phyloP scores from a whole-genome alignment of 1,140 invertebrate species.

The Drosophila bocqueti region DNA sequence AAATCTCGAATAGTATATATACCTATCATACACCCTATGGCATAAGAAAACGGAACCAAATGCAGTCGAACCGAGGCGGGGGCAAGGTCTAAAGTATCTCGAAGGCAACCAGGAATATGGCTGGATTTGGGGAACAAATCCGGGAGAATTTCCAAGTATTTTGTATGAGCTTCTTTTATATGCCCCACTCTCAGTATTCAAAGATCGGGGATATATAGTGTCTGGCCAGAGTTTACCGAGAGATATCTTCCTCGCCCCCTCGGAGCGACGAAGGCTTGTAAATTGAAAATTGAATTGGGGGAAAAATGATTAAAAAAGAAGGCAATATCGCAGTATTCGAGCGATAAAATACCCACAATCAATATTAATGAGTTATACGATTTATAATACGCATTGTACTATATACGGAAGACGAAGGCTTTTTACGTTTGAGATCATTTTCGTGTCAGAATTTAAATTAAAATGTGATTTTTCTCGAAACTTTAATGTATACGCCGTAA shows the following conservation, averaged over 20 bases:
- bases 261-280: slow-evolving; percentile 55
- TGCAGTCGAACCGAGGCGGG: slow-evolving; percentile 23
- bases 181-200: slow-evolving; percentile 1
- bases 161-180: slow-evolving; percentile 45
- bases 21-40: slow-evolving; percentile 43
- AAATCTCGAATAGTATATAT: slow-evolving; percentile 46
- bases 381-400: slow-evolving; percentile 43
- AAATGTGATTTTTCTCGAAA: slow-evolving; percentile 84
- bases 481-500: slow-evolving; percentile 83
- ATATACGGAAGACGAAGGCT: slow-evolving; percentile 54
- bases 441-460: slow-evolving; percentile 80
- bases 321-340: slow-evolving; percentile 42
- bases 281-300: slow-evolving; percentile 36
- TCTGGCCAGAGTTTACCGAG: slow-evolving; percentile 15
- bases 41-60: slow-evolving; percentile 77
- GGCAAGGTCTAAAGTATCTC: slow-evolving; percentile 12
- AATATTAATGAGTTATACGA: slow-evolving; percentile 32
- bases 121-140: slow-evolving; percentile 20
- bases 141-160: slow-evolving; percentile 37
- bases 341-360: slow-evolving; percentile 12
- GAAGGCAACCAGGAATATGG: neutral
- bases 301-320: neutral
- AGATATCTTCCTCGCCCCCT: neutral
- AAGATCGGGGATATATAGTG: slow-evolving; percentile 15
- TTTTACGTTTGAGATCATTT: slow-evolving; percentile 73